phyloP scores from a whole-genome alignment of 2,888 invertebrate species.

The Xanthia togata region DNA sequence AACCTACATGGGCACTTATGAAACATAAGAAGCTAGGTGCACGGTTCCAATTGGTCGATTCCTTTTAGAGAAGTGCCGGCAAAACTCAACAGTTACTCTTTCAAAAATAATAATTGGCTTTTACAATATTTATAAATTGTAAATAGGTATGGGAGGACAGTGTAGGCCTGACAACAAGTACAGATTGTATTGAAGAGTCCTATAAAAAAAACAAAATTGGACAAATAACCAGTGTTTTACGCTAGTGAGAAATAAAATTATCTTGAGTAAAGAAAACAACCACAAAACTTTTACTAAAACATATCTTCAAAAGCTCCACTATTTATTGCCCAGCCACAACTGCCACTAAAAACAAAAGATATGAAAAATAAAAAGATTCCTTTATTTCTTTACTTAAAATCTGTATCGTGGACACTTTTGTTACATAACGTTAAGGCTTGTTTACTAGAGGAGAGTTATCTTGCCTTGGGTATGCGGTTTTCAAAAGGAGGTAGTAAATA shows the following conservation, averaged over 20 bases:
- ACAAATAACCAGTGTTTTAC: not conserved
- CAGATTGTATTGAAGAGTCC: too few species aligned
- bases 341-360: constrained; percentile 27
- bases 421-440: constrained; percentile 11
- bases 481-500: accelerated
- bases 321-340: constrained; percentile 23
- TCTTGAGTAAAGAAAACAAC: not conserved
- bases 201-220: not conserved
- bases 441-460: not conserved
- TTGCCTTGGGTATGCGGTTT: not conserved
- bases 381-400: constrained; percentile 43
- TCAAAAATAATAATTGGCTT: not conserved
- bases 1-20: not conserved
- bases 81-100: not conserved
- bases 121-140: not conserved
- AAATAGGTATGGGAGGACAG: too few species aligned
- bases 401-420: constrained; percentile 4
- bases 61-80: too few species aligned
- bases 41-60: not conserved
- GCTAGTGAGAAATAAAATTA: constrained; percentile 6
- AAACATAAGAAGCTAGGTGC: not conserved
- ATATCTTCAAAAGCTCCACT: constrained; percentile 23
- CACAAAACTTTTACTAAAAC: constrained; percentile 7
- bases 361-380: constrained; percentile 41
- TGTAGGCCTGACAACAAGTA: too few species aligned